Base-by-base conservation (phyloP, 2,797 vertebrate species). In the Sebastes miniatus region DNA sequence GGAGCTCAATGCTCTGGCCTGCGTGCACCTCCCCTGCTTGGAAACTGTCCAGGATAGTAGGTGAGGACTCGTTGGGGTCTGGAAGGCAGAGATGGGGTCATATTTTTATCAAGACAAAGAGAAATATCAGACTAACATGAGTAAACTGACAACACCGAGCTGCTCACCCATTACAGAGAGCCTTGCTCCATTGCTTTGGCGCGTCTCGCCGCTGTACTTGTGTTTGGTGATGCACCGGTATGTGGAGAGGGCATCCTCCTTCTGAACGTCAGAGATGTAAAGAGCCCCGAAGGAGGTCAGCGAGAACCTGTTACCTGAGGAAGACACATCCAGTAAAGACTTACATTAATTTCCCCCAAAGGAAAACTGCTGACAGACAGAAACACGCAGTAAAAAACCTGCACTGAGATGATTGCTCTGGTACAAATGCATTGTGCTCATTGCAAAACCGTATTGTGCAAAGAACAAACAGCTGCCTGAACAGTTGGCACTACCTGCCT, bases 191-290 rank as follows among this genome's bases (percentile, higher is more conserved):
- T 99, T 99, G 96, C 98, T 99, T 95, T 99, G 98, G 61, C 98
- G 96, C 0, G 98, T 99, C 94, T 99, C 98, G 36, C 98, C 98
- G 2, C 98, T 99, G 93, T 99, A 99, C 89, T 99, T 99, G 93
- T 99, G 98, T 93, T 97, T 97, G 95, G 98, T 99, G 94, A 99
- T 98, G 96, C 98, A 99, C 90, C 98, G 96, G 93, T 99, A 99
- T 82, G 98, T 99, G 85, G 98, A 99, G 82, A 99, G 97, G 83
- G 97, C 98, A 4, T 99, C 98, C 95, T 99, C 98, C 95, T 99
- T 99, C 96, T 99, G 98, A 89, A 99, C 98, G 64, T 99, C 98
- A 3, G 97, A 97, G 96, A 99, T 99, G 97, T 99, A 99, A 90
- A 99, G 97, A 86, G 97, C 98, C 78, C 98, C 98, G 0, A 97